These are phyloP conservation scores for Lepilemur septentrionalis DNA, from an alignment of 2,797 vertebrate genomes.

Conservation along the genomic window DNA sequence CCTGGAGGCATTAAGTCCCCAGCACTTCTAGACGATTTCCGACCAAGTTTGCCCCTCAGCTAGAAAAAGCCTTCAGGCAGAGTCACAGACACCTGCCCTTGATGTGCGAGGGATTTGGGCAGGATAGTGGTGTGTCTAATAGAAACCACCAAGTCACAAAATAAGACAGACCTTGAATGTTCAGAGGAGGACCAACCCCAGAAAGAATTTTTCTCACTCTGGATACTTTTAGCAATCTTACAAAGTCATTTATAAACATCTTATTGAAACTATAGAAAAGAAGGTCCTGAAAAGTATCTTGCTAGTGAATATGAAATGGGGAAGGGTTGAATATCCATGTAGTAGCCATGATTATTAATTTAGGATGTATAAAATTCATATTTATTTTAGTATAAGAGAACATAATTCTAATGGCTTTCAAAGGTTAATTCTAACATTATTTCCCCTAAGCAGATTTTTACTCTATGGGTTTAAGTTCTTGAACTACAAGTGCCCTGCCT, in stretches of 20 bases:
- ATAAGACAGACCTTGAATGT: background rate
- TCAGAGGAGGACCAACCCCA: background rate
- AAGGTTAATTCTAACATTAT: background rate
- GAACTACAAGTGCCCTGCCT: background rate
- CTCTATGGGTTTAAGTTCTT: background rate
- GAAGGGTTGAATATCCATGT: background rate
- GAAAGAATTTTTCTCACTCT: slow-evolving; percentile 3
- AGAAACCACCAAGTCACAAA: slow-evolving; percentile 24
- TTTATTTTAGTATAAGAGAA: slow-evolving; percentile 17
- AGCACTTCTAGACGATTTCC: background rate
- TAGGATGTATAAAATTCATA: slow-evolving; percentile 8
- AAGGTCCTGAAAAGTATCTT: background rate
- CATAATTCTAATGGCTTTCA: slow-evolving; percentile 9
- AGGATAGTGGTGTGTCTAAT: background rate
- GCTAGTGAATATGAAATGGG: slow-evolving; percentile 2
- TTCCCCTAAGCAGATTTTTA: slow-evolving; percentile 1
- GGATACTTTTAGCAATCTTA: background rate
- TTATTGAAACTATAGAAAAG: background rate
- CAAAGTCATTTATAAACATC: background rate
- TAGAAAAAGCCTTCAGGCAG: background rate
- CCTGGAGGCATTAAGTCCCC: background rate
- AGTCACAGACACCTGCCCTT: background rate
- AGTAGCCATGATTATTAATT: background rate
- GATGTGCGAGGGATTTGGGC: background rate
- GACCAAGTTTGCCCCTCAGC: background rate